These are phyloP conservation scores for Calidris pugnax DNA, from an alignment of 2,113 vertebrate genomes.

Conservation along the genomic window DNA sequence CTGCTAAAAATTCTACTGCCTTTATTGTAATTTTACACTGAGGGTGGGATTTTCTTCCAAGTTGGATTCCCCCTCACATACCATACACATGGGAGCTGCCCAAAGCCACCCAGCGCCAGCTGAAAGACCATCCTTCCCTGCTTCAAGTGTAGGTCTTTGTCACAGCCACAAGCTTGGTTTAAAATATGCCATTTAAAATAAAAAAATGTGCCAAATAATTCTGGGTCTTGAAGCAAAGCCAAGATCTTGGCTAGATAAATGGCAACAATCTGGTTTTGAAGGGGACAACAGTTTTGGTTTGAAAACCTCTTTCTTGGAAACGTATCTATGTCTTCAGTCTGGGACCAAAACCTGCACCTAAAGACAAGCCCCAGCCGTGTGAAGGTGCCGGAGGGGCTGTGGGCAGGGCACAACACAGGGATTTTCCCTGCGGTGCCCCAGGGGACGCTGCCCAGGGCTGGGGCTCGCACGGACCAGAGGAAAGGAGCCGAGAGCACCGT, in stretches of 20 bases:
- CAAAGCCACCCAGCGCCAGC: not conserved
- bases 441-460: not conserved
- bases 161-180: not conserved
- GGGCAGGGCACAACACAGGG: not conserved
- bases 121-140: not conserved
- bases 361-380: not conserved
- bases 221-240: not conserved
- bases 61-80: not conserved
- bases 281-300: not conserved
- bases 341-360: not conserved
- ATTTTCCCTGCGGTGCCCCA: not conserved
- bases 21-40: not conserved
- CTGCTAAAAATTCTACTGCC: not conserved
- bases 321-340: not conserved
- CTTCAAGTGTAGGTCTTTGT: not conserved
- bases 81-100: not conserved
- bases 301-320: not conserved
- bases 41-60: not conserved
- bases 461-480: not conserved
- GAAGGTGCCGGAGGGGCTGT: accelerated
- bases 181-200: not conserved
- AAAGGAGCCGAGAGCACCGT: not conserved
- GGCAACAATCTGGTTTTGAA: not conserved
- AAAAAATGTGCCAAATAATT: not conserved
- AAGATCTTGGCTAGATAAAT: not conserved